A percentile compares a stretch with the other conserved stretches of the same genome.
Evolutionary conservation across 2,113 vertebrate genomes (phyloP).

Genomic region (Callospermophilus lateralis): DNA sequence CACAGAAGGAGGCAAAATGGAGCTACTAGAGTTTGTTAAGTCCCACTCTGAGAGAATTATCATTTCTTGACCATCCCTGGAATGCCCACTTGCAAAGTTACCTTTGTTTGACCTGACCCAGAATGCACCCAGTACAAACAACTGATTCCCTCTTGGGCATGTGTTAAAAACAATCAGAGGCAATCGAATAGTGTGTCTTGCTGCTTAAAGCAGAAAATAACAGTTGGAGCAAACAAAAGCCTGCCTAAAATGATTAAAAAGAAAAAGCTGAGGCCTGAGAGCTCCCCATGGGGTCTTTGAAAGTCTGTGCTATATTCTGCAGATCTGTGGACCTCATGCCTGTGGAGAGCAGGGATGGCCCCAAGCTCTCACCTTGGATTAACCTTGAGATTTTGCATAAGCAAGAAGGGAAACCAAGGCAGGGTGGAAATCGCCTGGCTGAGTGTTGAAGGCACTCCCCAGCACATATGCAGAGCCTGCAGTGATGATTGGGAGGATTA

Average conservation of each 20-base stretch:
- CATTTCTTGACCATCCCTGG: background rate
- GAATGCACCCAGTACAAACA: background rate
- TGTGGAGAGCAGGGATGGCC: rapidly evolving
- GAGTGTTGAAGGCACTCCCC: no score
- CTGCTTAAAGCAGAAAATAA: background rate
- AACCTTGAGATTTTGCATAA: background rate
- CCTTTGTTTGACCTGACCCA: background rate
- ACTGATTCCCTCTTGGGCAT: background rate
- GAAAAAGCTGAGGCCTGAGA: background rate
- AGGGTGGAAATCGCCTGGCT: background rate
- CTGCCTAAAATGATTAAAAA: background rate
- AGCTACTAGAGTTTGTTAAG: background rate
- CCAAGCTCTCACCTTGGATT: background rate
- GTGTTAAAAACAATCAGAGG: constrained; percentile 3
- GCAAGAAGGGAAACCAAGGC: background rate
- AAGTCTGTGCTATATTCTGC: background rate
- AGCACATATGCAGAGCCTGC: background rate
- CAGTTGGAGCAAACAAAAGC: background rate
- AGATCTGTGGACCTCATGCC: background rate
- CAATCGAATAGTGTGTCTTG: background rate
- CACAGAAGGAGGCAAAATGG: background rate
- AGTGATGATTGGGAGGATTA: background rate
- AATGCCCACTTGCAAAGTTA: background rate
- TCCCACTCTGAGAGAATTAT: background rate
- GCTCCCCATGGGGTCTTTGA: background rate